Conservation (phyloP, 2,113 vertebrate genomes). For the Clarias batrachus region DNA sequence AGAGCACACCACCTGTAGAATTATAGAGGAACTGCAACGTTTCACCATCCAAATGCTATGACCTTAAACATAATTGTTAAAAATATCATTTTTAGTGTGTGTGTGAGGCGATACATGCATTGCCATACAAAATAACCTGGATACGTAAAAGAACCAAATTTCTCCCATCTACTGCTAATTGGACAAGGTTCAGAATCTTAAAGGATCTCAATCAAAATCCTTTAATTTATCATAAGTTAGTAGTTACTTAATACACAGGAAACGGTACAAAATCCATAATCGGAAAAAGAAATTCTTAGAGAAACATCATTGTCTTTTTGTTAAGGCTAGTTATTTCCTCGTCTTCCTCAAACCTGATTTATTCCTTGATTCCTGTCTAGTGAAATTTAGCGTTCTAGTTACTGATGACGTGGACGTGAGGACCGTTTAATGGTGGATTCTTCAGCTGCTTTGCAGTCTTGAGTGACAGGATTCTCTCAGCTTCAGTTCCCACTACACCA, state of each 20-base stretch:
- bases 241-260: not conserved
- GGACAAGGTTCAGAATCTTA: not conserved
- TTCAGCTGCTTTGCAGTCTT: constrained; percentile 1
- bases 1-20: no score
- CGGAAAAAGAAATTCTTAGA: not conserved
- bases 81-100: no score
- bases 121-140: no score
- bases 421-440: not conserved
- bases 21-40: no score
- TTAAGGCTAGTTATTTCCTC: not conserved
- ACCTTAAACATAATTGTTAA: no score
- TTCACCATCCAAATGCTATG: no score
- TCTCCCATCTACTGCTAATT: no score
- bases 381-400: not conserved
- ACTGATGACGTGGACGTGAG: not conserved
- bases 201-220: not conserved
- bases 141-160: no score
- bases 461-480: not conserved
- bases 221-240: not conserved
- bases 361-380: not conserved
- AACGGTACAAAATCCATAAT: not conserved
- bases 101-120: no score
- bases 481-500: not conserved
- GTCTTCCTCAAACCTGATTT: not conserved
- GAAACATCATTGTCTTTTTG: not conserved